Percentiles rank a stretch among this genome's conserved stretches.
Evolutionary conservation across 1,140 invertebrate species (phyloP).

Genomic region (Gerris buenoi): DNA sequence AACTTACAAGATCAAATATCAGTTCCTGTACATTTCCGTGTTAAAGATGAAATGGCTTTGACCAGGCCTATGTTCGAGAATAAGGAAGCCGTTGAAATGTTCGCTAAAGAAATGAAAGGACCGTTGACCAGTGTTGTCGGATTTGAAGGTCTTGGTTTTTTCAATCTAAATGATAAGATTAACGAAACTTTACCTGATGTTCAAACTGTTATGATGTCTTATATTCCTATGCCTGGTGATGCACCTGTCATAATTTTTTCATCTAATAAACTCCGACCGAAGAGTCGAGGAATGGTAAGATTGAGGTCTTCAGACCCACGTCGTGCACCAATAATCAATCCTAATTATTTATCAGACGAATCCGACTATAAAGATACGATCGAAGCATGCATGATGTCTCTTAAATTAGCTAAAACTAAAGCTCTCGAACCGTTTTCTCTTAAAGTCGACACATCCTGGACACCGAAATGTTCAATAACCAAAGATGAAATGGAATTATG

Average conservation of each 20-base stretch:
- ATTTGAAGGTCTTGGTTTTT: slow-evolving; percentile 45
- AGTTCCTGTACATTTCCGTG: slow-evolving; percentile 46
- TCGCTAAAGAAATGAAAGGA: slow-evolving; percentile 18
- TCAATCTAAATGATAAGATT: slow-evolving; percentile 39
- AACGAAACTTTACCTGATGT: slow-evolving; percentile 42
- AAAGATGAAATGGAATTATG: not conserved
- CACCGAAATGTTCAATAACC: not conserved
- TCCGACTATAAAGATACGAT: not conserved
- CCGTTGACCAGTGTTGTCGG: slow-evolving; percentile 31
- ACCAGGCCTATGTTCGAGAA: slow-evolving; percentile 12
- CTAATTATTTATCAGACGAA: slow-evolving; percentile 1
- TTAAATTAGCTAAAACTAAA: not conserved
- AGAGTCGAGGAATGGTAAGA: slow-evolving; percentile 4
- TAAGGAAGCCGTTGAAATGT: slow-evolving; percentile 7
- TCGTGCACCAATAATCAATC: slow-evolving; percentile 10
- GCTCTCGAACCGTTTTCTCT: not conserved
- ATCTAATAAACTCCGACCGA: not conserved
- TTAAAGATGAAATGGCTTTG: slow-evolving; percentile 35
- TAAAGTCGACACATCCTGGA: not conserved
- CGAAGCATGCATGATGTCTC: not conserved
- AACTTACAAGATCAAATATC: slow-evolving; percentile 55
- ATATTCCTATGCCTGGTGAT: slow-evolving; percentile 29
- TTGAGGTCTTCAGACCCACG: not conserved
- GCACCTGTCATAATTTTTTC: slow-evolving; percentile 9
- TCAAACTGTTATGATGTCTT: slow-evolving; percentile 39